Conservation (phyloP, 2,797 vertebrate genomes). For the Argyrosomus regius region DNA sequence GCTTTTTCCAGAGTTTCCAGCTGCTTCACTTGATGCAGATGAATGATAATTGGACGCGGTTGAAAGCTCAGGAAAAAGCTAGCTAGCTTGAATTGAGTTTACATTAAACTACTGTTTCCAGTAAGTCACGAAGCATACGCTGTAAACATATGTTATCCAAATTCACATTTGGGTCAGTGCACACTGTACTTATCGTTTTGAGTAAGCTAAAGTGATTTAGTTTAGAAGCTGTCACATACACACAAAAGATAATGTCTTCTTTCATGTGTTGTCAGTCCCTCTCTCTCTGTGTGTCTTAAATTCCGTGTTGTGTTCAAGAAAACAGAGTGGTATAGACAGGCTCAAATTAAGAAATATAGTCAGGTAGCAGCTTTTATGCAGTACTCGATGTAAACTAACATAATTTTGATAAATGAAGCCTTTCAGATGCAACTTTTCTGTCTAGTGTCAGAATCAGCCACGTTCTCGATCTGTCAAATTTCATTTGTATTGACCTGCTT, state of each 20-base stretch:
- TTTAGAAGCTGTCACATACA: background rate
- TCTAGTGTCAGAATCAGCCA: constrained; percentile 22
- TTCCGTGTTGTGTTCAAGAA: constrained; percentile 3
- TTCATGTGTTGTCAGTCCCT: constrained; percentile 1
- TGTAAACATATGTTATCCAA: background rate
- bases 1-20: background rate
- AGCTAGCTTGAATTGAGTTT: too few species aligned
- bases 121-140: background rate
- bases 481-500: constrained; percentile 66
- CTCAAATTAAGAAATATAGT: constrained; percentile 27
- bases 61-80: constrained; percentile 9
- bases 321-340: constrained; percentile 3
- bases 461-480: constrained; percentile 43
- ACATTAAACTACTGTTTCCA: background rate
- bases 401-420: constrained; percentile 30
- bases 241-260: constrained; percentile 4
- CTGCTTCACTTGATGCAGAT: background rate
- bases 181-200: constrained; percentile 18
- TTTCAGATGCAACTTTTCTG: constrained; percentile 33
- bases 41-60: background rate
- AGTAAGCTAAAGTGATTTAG: constrained; percentile 15
- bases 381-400: constrained; percentile 15
- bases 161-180: constrained; percentile 7
- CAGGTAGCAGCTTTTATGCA: constrained; percentile 11
- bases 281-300: constrained; percentile 22